Base-by-base conservation (phyloP, 2,797 vertebrate genomes). In the Antennarius maculatus region DNA sequence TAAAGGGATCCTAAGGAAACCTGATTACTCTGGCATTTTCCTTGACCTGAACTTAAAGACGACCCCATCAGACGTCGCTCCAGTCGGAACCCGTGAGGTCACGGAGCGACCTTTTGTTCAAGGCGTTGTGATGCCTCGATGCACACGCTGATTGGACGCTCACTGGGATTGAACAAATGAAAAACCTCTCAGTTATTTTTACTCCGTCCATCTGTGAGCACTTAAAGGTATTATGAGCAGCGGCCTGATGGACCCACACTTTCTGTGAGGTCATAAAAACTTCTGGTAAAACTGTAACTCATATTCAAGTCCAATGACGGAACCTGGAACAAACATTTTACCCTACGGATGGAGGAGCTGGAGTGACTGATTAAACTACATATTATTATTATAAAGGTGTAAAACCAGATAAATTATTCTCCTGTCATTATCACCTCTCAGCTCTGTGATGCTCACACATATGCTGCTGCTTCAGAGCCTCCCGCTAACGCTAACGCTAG, bases 1-100 rank as follows among this genome's bases (percentile, higher is more conserved):
- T 34, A 34, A 34, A 34, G 5, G 31, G 5, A 34, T 34, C 31
- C 31, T 41, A 39, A 27, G 17, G 18, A 12, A 54, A 41, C n/a
- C 18, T 28, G 54, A 67, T 63, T 41, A 66, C 28, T 29, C 62
- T 50, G 71, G 23, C 2, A 6, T 62, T 76, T 11, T 52, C 60
- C 66, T 37, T 15, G 43, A 47, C 46, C 52, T 63, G 57, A 77
- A 68, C 73, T 69, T 71, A 76, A 77, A 74, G 69, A 28, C 64
- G 56, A 67, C 63, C 67, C 71, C 41, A 56, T 80, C 64, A 68
- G 66, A 66, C 61, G 15, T 3, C 2, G 23, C n/a, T 80, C 70
- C 69, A 84, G 76, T 49, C 63, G 66, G 49, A 75, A 5, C 31
- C 28, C 46, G 61, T 61, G 47, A 12, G 49, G 29, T 49, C 65